phyloP scores from a whole-genome alignment of 2,888 invertebrate species.

The Branchipolynoe longqiensis region DNA sequence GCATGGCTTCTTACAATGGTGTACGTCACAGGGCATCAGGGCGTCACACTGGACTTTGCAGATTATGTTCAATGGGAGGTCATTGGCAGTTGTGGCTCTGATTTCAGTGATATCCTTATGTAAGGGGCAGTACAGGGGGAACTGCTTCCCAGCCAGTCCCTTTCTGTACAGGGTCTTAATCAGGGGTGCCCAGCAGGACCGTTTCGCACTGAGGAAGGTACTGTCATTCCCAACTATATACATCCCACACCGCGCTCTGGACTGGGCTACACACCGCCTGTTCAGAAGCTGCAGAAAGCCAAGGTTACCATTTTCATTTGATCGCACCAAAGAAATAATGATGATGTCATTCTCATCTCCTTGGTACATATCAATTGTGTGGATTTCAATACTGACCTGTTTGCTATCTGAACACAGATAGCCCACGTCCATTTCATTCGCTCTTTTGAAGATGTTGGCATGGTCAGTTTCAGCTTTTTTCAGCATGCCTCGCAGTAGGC shows the following conservation, averaged over 20 bases:
- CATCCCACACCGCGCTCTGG: constrained; percentile 66
- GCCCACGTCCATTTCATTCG: no score
- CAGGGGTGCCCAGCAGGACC: constrained; percentile 27
- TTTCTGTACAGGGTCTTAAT: constrained; percentile 1
- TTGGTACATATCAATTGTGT: constrained; percentile 73
- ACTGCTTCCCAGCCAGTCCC: constrained; percentile 1
- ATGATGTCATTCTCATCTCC: constrained; percentile 76
- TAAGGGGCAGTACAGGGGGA: constrained; percentile 58
- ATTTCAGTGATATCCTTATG: constrained; percentile 60
- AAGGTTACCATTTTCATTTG: constrained; percentile 71
- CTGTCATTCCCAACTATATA: constrained; percentile 64
- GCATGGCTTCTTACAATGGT: constrained; percentile 42
- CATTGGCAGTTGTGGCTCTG: constrained; percentile 54
- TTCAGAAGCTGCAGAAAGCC: constrained; percentile 78
- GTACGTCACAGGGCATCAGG: constrained; percentile 48
- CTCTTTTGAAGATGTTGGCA: not conserved
- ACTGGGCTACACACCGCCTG: constrained; percentile 78
- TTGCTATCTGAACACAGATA: not conserved
- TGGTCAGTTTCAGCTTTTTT: constrained; percentile 35
- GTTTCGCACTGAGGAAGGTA: constrained; percentile 32
- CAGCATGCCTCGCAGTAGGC: constrained; percentile 52
- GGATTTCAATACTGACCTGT: constrained; percentile 21
- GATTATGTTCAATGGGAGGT: constrained; percentile 29
- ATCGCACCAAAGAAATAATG: constrained; percentile 73
- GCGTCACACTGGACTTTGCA: constrained; percentile 58